Conservation (phyloP, 2,113 vertebrate species). For the Phyllostomus discolor region DNA sequence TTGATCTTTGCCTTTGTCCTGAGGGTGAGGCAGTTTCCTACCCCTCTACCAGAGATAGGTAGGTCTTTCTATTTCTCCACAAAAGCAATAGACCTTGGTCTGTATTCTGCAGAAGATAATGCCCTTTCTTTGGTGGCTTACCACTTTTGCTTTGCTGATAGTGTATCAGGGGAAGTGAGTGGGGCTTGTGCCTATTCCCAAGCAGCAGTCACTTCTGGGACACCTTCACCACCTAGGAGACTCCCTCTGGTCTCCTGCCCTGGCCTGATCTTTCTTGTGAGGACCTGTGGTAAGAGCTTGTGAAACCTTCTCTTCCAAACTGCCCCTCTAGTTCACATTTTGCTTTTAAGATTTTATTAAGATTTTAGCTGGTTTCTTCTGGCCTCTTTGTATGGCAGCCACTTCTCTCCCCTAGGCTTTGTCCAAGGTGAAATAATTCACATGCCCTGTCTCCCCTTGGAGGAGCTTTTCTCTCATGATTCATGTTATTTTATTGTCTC, state of each 20-base stretch:
- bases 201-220: background rate
- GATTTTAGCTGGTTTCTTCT: background rate
- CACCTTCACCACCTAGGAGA: background rate
- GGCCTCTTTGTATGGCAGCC: background rate
- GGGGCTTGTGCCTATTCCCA: background rate
- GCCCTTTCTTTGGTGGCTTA: background rate
- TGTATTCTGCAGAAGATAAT: background rate
- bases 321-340: background rate
- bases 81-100: background rate
- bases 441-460: background rate
- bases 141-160: background rate
- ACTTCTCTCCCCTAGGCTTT: background rate
- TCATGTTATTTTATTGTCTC: background rate
- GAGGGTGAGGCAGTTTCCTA: background rate
- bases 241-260: background rate
- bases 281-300: background rate
- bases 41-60: background rate
- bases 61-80: background rate
- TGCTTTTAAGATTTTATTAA: constrained; percentile 1
- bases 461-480: background rate
- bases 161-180: background rate
- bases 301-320: background rate
- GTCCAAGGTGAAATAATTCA: background rate
- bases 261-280: background rate
- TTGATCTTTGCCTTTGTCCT: background rate